Conservation (phyloP, 2,888 invertebrate genomes). For the Drosophila cognata region DNA sequence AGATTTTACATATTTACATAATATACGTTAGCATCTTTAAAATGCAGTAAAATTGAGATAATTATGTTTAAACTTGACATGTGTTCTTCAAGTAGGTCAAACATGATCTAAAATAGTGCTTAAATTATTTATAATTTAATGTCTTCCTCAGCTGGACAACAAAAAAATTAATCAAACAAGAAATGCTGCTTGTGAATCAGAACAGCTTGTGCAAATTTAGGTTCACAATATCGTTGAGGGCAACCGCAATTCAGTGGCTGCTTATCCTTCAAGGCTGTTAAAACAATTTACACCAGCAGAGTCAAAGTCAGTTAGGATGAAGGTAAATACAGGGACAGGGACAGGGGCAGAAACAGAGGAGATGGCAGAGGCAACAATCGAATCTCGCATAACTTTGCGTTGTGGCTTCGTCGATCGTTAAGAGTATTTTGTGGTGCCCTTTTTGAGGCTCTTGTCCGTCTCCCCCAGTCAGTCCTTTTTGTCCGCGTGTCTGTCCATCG, state of each 20-base stretch:
- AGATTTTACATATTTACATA: background rate
- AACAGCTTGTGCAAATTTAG: conserved; percentile 31
- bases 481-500: conserved; percentile 31
- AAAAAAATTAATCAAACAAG: conserved; percentile 6
- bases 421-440: conserved; percentile 66
- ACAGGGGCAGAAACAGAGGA: background rate
- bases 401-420: conserved; percentile 66
- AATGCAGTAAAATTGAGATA: background rate
- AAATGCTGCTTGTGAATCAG: conserved; percentile 18
- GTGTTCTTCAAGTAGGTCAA: background rate
- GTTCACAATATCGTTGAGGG: conserved; percentile 52
- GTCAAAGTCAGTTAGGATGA: conserved; percentile 39
- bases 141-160: conserved; percentile 15
- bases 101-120: conserved; percentile 1
- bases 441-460: conserved; percentile 26
- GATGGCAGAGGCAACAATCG: conserved; percentile 40
- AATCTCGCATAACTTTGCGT: conserved; percentile 71
- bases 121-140: conserved; percentile 17
- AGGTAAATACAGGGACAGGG: background rate
- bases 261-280: conserved; percentile 78
- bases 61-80: background rate
- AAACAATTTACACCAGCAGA: conserved; percentile 73
- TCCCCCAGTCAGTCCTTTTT: background rate
- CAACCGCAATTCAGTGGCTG: conserved; percentile 60
- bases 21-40: background rate